Base-by-base conservation (phyloP, 2,797 vertebrate species). In the Ptychobarbus kaznakovi region DNA sequence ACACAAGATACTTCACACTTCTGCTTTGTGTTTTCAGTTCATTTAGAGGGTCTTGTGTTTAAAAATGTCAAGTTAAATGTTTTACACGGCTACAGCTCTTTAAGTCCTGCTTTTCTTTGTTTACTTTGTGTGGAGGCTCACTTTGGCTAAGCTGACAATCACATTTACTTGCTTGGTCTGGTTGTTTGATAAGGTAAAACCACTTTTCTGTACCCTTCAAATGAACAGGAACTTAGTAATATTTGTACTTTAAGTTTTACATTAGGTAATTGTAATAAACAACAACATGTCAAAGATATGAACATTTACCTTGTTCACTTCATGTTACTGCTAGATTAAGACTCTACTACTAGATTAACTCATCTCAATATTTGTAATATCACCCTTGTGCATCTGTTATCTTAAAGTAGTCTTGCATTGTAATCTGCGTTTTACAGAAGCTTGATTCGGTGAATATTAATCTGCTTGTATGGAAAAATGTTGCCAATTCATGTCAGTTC, bases 1-100 rank as follows among this genome's bases (percentile, higher is more conserved):
- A 79, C 83, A 84, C 83, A 11, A 40, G 8, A 42, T 35, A 70
- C 58, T 79, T 58, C 49, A n/a, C 40, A 61, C 72, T 61, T 85
- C 25, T 51, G 20, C n/a, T 51, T 12, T 63, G 16, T 28, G 66
- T 28, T 10, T 53, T 40, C 10, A 13, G 28, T 40, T 20, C 22
- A 22, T 12, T 65, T 74, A 61, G 22, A 72, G 35, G 2, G 38
- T 7, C 10, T 44, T 49, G 4, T 65, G 42, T 61, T 18, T 28
- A 32, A 16, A 53, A 12, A 13, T 12, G 38, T 72, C 13, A 51
- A 76, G 32, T 38, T 25, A 10, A 42, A 6, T 61, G 40, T 15
- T 49, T 49, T 0, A 35, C 16, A 32, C 28, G 40, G 11, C 16
- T 32, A 28, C 53, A n/a, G 12, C 11, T 51, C 20, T 32, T 3